A percentile compares a stretch with the other conserved stretches of the same genome.
These are phyloP conservation scores for Mesembrinibis cayennensis DNA, from an alignment of 2,113 vertebrate genomes.

Conservation along the genomic window DNA sequence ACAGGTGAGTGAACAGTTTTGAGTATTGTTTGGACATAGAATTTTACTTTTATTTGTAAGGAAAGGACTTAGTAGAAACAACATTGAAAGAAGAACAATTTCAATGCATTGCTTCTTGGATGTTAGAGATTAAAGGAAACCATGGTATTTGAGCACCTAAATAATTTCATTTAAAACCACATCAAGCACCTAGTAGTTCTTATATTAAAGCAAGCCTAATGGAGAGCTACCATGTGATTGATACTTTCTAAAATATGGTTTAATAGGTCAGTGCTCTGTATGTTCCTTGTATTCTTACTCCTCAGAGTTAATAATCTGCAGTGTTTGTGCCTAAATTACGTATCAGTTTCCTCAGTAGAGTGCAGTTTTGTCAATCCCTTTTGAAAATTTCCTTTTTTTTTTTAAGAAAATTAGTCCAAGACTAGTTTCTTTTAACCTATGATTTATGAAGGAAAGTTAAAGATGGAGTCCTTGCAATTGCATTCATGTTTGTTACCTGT, in stretches of 20 bases:
- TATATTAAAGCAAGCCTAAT: neutral
- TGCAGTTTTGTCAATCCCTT: neutral
- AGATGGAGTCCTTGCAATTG: neutral
- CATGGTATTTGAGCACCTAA: neutral
- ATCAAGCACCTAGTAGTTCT: neutral
- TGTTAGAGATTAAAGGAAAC: neutral
- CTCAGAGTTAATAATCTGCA: neutral
- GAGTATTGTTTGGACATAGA: neutral
- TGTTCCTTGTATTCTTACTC: neutral
- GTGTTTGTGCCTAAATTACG: neutral
- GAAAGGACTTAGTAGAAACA: neutral
- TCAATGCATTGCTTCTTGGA: neutral
- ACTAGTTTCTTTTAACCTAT: neutral
- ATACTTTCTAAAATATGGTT: neutral
- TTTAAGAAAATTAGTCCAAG: neutral
- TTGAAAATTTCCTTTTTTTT: neutral
- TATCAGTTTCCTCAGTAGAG: neutral
- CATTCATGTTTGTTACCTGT: neutral
- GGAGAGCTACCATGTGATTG: neutral
- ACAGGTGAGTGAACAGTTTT: neutral
- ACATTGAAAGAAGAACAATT: neutral
- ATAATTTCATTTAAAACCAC: neutral
- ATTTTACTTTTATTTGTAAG: neutral
- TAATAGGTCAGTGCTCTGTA: neutral
- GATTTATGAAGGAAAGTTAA: neutral